Percentiles rank a stretch among this genome's conserved stretches.
These are phyloP conservation scores for Tenualosa thibaudeaui DNA, from an alignment of 2,797 vertebrate genomes.

Conservation along the genomic window DNA sequence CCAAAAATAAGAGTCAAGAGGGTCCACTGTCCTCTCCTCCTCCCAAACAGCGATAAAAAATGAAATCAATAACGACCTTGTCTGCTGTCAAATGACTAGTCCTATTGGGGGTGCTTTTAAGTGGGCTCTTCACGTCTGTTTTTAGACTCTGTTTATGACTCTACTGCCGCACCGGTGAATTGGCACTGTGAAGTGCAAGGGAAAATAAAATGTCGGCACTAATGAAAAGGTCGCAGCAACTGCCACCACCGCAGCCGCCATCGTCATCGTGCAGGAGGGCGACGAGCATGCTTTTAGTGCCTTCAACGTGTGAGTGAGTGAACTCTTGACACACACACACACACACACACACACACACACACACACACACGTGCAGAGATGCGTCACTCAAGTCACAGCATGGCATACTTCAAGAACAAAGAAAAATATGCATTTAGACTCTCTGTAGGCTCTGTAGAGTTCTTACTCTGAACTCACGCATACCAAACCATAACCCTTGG, in stretches of 20 bases:
- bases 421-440: not conserved
- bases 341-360: not conserved
- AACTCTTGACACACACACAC: not conserved
- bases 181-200: slow-evolving; percentile 15
- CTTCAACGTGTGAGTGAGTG: slow-evolving; percentile 6
- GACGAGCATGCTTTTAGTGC: slow-evolving; percentile 43
- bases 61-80: slow-evolving; percentile 24
- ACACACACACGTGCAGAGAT: slow-evolving; percentile 15
- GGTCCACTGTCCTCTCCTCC: not conserved
- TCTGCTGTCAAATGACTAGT: not conserved
- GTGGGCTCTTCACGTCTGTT: slow-evolving; percentile 27
- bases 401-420: not conserved
- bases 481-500: not conserved
- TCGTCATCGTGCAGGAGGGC: not conserved
- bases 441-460: not conserved
- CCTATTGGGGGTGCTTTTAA: not conserved
- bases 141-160: slow-evolving; percentile 40
- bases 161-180: slow-evolving; percentile 29
- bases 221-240: not conserved
- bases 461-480: not conserved
- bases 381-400: not conserved
- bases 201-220: not conserved
- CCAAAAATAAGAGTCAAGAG: slow-evolving; percentile 27
- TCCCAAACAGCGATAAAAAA: slow-evolving; percentile 25
- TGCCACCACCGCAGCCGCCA: not conserved